Percentiles rank a stretch among this genome's conserved stretches.
phyloP scores from a whole-genome alignment of 2,888 invertebrate genomes.

The Tetropium fuscum region DNA sequence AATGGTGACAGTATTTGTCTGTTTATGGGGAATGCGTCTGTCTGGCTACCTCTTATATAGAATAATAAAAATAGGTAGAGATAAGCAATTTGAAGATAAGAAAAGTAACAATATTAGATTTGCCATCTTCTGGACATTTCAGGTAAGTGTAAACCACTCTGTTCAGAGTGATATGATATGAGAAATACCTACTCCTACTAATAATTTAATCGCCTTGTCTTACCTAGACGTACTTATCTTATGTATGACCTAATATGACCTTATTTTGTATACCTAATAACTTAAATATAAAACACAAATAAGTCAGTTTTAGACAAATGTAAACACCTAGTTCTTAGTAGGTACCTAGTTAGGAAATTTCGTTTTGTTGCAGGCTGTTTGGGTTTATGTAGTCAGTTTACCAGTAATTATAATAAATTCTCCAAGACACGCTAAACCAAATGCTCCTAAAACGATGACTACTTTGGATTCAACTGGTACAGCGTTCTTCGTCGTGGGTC shows the following conservation, averaged over 20 bases:
- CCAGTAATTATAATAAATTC: slow-evolving; percentile 94
- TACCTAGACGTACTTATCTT: no score
- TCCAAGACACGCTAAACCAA: slow-evolving; percentile 80
- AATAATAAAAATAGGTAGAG: slow-evolving; percentile 90
- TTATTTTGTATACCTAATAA: no score
- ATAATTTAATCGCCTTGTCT: no score
- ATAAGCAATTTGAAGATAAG: slow-evolving; percentile 91
- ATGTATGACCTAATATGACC: no score
- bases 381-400: slow-evolving; percentile 92
- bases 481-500: slow-evolving; percentile 85
- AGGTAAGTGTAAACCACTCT: no score
- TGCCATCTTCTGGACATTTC: slow-evolving; percentile 94
- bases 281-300: no score
- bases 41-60: slow-evolving; percentile 92
- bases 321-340: no score
- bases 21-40: slow-evolving; percentile 87
- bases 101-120: slow-evolving; percentile 88
- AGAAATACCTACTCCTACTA: no score
- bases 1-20: slow-evolving; percentile 91
- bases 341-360: no score
- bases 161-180: neutral
- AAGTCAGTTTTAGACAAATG: no score
- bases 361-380: slow-evolving; percentile 75
- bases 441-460: slow-evolving; percentile 87
- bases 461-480: slow-evolving; percentile 89